These are phyloP conservation scores for Hydrophis major DNA, from an alignment of 2,797 vertebrate genomes.

Conservation along the genomic window DNA sequence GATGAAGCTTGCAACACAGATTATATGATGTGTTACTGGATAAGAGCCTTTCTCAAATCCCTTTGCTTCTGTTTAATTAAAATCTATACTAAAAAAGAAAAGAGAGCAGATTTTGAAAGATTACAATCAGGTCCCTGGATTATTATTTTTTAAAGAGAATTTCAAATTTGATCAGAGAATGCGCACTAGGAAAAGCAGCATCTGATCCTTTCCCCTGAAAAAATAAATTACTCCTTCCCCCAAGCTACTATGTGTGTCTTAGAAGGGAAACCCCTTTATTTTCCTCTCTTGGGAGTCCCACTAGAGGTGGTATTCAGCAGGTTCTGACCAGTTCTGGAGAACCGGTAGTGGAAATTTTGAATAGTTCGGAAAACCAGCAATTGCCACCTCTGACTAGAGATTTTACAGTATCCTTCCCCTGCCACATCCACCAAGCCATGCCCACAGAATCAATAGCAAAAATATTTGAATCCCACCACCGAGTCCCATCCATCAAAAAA, in stretches of 20 bases:
- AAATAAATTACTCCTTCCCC: background rate
- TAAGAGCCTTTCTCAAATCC: background rate
- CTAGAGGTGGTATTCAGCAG: no score
- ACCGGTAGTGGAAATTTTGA: no score
- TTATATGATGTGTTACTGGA: background rate
- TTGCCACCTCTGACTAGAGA: no score
- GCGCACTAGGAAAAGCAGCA: background rate
- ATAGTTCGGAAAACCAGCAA: no score
- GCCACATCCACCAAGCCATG: no score
- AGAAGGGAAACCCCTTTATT: background rate
- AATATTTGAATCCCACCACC: no score
- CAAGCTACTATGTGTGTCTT: background rate
- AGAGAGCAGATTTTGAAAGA: background rate
- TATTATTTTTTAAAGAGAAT: background rate
- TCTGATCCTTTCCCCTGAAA: background rate
- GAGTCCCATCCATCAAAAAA: background rate
- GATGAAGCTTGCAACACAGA: background rate
- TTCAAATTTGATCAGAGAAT: background rate
- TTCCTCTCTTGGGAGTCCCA: background rate
- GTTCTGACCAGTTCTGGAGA: no score
- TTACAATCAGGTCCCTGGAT: background rate
- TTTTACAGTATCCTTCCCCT: no score
- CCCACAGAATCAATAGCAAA: no score
- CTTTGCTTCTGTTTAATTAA: background rate
- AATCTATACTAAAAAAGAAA: background rate